Base-by-base conservation (phyloP, 2,113 vertebrate species). In the Rafetus swinhoei region DNA sequence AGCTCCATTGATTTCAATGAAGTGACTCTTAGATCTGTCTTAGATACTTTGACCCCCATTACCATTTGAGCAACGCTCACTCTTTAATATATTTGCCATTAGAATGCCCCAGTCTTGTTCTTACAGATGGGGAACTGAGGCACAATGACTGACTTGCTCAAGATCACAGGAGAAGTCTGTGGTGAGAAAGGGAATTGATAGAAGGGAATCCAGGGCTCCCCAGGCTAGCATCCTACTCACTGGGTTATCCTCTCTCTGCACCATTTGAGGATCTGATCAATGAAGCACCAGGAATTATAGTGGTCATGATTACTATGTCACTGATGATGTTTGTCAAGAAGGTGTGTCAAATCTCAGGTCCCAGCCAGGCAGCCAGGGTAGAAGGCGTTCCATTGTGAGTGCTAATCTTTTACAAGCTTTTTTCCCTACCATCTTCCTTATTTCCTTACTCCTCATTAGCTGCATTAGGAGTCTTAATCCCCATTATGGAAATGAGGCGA, bases 401-500 rank as follows among this genome's bases (percentile, higher is more conserved):
- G 54, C 62, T 76, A 94, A 97, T 94, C 86, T 62, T 35, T 84
- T 79, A 35, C 16, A 89, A 53, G 85, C 52, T 92, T 94, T 90
- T 77, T 29, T 81, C 60, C 62, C 85, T n/a, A 5, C 52, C 0
- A 1, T 50, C 89, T 93, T 87, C 79, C 81, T 86, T 94, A 16
- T 90, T 22, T 92, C 27, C 69, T 91, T 88, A 50, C 72, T 95
- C 62, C 79, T 96, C 90, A 95, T 97, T 96, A 94, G 76, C 83
- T 92, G 82, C 69, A 85, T 97, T 95, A 95, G 76, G 22, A 86
- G 60, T 85, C 21, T 1, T 94, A 97, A 97, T 96, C 86, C 60
- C 94, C 88, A 88, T 95, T 94, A 97, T 95, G 90, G 90, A 95
- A 97, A 97, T 92, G 27, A 95, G n/a, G 10, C 56, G 32, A 86